Evolutionary conservation across 2,797 vertebrate genomes (phyloP), one percentile per base, ranked within the genome.

Genomic region (Acridotheres tristis): DNA sequence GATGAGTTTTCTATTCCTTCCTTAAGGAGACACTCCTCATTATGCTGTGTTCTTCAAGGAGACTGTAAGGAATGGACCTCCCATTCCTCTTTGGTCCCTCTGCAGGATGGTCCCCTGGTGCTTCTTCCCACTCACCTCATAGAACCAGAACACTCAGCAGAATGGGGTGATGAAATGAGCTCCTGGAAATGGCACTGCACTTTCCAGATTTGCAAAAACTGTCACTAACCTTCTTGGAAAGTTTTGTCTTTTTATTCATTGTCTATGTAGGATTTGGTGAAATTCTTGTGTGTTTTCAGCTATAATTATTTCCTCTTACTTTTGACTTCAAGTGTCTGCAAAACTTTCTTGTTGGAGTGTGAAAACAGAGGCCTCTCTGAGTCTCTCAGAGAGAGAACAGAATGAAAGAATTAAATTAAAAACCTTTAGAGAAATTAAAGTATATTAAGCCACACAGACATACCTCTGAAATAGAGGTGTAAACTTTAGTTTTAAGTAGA

Each of bases 31-130:
- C 12, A 29, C 11, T 42, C 16, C 61, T 12, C 16, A 71, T 55
- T 17, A 36, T 29, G 30, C 27, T 22, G 16, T 17, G 7, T 50
- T 26, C 5, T 58, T 88, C 34, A 58, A 30, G 38, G 19, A 10
- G 8, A 15, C 14, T 11, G 3, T 27, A 54, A 47, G 12, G 13
- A 12, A 13, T 53, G 8, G 4, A 30, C 54, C 5, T 63, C 23
- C 29, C 22, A 42, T 8, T 61, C 42, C 26, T 20, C 45, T 54
- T 40, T 51, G 21, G 16, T 68, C 13, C 50, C 15, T 67, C 54
- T 63, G 21, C 26, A 84, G 45, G 19, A 57, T 14, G 7, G 0
- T 67, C 4, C 27, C 58, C 30, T 1, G 1, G 6, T 1, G 2
- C 20, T 10, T 26, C 3, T 5, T 74, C 53, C 32, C 34, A 38